Conservation (phyloP, 2,797 vertebrate genomes). For the Phalloptychus januarius region DNA sequence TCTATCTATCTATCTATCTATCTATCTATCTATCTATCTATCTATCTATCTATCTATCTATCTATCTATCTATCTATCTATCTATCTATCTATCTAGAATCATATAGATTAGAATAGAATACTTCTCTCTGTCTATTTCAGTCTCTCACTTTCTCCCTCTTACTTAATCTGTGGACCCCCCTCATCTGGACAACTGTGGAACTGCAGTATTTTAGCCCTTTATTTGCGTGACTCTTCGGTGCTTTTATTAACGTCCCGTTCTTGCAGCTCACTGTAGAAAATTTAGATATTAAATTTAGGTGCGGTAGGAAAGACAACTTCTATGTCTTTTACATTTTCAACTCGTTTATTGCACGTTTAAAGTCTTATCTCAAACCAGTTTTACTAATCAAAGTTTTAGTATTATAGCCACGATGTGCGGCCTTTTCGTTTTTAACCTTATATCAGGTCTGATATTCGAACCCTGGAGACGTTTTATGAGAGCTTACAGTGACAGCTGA, state of each 20-base stretch:
- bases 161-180: slow-evolving; percentile 63
- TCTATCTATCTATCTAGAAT: not conserved
- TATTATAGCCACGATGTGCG: no score
- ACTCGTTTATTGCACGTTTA: not conserved
- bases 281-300: not conserved
- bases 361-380: not conserved
- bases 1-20: not conserved
- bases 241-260: not conserved
- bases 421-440: not conserved
- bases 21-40: not conserved
- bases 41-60: not conserved
- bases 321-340: not conserved
- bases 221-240: not conserved
- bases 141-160: not conserved
- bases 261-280: not conserved
- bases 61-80: not conserved
- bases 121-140: not conserved
- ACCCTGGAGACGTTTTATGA: not conserved
- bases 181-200: slow-evolving; percentile 76
- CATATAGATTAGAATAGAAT: not conserved
- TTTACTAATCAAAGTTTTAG: not conserved
- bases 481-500: not conserved
- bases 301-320: not conserved
- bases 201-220: slow-evolving; percentile 56
- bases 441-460: not conserved